Evolutionary conservation across 2,888 invertebrate genomes (phyloP), one percentile per base, ranked within the genome.

Genomic region (Apoda limacodes): DNA sequence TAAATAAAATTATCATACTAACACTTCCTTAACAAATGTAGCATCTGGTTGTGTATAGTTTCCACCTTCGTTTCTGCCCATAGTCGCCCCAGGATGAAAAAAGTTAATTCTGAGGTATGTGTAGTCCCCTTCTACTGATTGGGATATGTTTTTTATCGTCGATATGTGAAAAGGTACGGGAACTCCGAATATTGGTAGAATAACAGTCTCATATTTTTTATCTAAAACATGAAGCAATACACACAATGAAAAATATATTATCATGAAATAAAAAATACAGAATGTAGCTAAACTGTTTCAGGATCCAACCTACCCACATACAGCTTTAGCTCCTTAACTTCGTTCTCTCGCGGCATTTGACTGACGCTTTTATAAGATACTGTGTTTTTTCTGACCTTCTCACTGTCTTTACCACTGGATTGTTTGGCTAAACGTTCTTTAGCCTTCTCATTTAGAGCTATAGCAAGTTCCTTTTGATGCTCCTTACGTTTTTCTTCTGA

Each of bases 151-250:
- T 83, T 99, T 99, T 31, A 99, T 95, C 4, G 96, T 98, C 3
- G 98, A 96, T 62, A 99, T 99, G 66, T 99, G 99, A 70, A 96
- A 99, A 31, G 99, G 98, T 37, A 96, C 95, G 1, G 98, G 92
- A 25, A 95, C 83, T 35, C 98, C 98, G 81, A 95, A 98, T 48
- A 99, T 88, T 2, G 99, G 99, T 56, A 99, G 74, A 43, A 99
- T 96, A n/a, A 99, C 92, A 1, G 98, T 97, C 74, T 99, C 99
- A 64, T 97, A 97, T 75, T 95, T 97, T 50, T 91, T 90, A 80
- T 98, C 96, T 92, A 72, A 32, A 81, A 65, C 40, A 27, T 28
- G 22, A 7, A 17, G 9, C 5, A 6, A 19, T 9, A 6, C 5
- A 6, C 5, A 9, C 5, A 19, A 9, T 19, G 5, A 9, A 9